phyloP scores from a whole-genome alignment of 2,113 vertebrate genomes.

The Xenopus laevis region DNA sequence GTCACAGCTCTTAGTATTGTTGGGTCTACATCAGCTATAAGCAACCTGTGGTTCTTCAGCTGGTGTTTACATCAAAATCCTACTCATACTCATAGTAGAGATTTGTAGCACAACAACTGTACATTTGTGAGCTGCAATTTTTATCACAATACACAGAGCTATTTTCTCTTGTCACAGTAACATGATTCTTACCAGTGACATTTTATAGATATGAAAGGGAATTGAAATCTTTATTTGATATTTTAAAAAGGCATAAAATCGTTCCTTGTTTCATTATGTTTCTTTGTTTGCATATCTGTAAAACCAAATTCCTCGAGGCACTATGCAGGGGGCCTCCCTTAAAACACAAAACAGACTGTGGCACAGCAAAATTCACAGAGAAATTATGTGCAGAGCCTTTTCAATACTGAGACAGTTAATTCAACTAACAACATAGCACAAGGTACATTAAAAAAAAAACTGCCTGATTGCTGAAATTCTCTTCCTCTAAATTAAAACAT shows the following conservation, averaged over 20 bases:
- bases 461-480: constrained; percentile 44
- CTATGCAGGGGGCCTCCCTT: not conserved
- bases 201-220: no score
- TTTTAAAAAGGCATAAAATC: no score
- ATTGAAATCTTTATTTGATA: no score
- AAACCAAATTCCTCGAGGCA: not conserved
- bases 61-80: not conserved
- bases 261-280: not conserved
- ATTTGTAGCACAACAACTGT: not conserved
- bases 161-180: not conserved
- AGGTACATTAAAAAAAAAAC: constrained; percentile 41
- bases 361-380: not conserved
- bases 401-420: constrained; percentile 30
- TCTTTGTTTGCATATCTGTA: not conserved
- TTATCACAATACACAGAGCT: no score
- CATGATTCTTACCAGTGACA: not conserved
- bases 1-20: not conserved
- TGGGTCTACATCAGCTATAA: not conserved
- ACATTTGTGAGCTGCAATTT: not conserved
- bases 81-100: not conserved
- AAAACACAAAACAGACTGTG: not conserved
- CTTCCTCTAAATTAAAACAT: constrained; percentile 45
- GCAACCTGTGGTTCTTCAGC: not conserved
- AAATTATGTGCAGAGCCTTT: not conserved
- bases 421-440: constrained; percentile 29